Evolutionary conservation across 2,888 invertebrate genomes (phyloP), one percentile per base, ranked within the genome.

Genomic region (Xestia rhomboidea): DNA sequence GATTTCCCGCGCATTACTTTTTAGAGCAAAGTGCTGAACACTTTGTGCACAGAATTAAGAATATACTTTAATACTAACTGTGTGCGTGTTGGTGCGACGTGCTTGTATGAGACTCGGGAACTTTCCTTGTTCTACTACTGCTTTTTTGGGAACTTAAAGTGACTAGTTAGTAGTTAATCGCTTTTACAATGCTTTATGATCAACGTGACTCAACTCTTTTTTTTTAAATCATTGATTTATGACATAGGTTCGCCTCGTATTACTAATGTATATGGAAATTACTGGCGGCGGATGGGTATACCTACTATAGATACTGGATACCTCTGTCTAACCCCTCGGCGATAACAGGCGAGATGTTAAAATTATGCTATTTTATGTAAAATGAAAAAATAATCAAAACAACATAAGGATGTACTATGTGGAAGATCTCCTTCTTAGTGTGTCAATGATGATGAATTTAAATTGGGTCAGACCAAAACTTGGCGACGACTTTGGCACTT

Each of bases 1-100:
- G 92, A 91, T 93, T 94, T 94, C 91, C 91, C 93, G 93, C 92
- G 93, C 92, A 92, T 92, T 85, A 82, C 89, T 89, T 91, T 87
- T 87, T 84, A 73, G 77, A 75, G 86, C 86, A 88, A 88, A 87
- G 85, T 84, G 77, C 81, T 87, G 77, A 90, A 88, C 87, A 89
- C 88, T 90, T 90, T 89, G 89, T 88, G 72, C 74, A 84, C 73
- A 41, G 86, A 80, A 88, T 88, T 89, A 88, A 87, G 83, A 87
- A 89, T 82, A 81, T 83, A 73, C 77, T 85, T 70, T 76, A 73
- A 66, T 46, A 74, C 38, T 62, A 64, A 44, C 64, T 41, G 72
- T n/a, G 69, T 15, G 54, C 13, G 68, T 49, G 54, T 27, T 18
- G 54, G 18, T 11, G 64, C 30, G 21, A n/a, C 44, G 2, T 41